Evolutionary conservation across 1,140 invertebrate species (phyloP).

Genomic region (Scaptomyza montana): DNA sequence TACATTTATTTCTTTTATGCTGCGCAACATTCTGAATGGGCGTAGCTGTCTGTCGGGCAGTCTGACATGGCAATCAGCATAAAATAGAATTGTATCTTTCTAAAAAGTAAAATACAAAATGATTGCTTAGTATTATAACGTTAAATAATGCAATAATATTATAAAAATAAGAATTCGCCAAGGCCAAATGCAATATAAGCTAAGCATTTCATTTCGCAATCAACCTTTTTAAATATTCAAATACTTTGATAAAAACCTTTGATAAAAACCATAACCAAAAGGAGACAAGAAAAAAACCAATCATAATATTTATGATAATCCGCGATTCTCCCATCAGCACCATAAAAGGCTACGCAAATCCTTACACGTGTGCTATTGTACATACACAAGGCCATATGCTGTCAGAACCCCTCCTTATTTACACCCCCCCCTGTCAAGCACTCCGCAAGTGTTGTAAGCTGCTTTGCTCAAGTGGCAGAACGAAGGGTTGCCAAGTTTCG

Average conservation of each 20-base stretch:
- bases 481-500: slow-evolving; percentile 58
- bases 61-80: slow-evolving; percentile 73
- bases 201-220: background rate
- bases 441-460: slow-evolving; percentile 74
- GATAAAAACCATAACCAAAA: slow-evolving; percentile 16
- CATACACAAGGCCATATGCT: slow-evolving; percentile 26
- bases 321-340: slow-evolving; percentile 49
- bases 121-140: slow-evolving; percentile 1
- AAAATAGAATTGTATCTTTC: slow-evolving; percentile 69
- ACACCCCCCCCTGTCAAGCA: slow-evolving; percentile 34
- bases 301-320: slow-evolving; percentile 78
- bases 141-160: too few relatives aligned
- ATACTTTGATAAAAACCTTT: slow-evolving; percentile 11
- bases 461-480: slow-evolving; percentile 71
- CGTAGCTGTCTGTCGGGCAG: slow-evolving; percentile 44
- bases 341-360: slow-evolving; percentile 72
- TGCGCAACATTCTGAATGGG: slow-evolving; percentile 27
- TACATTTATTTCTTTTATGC: slow-evolving; percentile 58
- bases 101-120: slow-evolving; percentile 57
- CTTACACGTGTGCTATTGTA: slow-evolving; percentile 59
- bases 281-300: slow-evolving; percentile 41
- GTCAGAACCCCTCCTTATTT: background rate
- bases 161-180: too few relatives aligned
- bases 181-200: too few relatives aligned
- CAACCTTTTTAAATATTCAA: background rate